Evolutionary conservation across 2,113 vertebrate genomes (phyloP), one percentile per base, ranked within the genome.

Genomic region (Cairina moschata): DNA sequence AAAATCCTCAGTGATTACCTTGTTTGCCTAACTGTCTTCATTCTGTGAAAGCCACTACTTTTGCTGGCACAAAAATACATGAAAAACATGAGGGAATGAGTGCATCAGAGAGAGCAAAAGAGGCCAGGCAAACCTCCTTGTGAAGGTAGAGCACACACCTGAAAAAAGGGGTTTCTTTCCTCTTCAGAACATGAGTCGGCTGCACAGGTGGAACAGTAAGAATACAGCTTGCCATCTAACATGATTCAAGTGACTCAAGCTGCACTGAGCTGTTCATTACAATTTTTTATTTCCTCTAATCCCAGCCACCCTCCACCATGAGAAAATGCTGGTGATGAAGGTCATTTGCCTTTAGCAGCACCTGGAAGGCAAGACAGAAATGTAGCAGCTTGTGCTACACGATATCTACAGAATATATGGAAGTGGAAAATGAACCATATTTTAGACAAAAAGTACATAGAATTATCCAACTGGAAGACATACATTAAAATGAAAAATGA

Each of bases 1-100:
- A 92, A 94, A 95, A 93, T 77, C 92, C 69, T 89, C 74, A 50
- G 86, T 84, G 92, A 93, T 94, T 96, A 95, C 93, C 92, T 96
- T 95, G 86, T 96, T 95, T 94, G 65, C 66, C 58, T 90, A 86
- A 80, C 62, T 82, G 58, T 79, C 83, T 79, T 79, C 62, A 90
- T 92, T 79, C 88, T 58, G 40, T 12, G 38, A 79, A 73, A 91
- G 75, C 54, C 77, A 91, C 48, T 54, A 86, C 34, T 92, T 86
- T 46, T 63, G 55, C 77, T 84, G 80, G 71, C 66, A 72, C n/a
- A 79, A 50, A 82, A 86, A 84, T 32, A 84, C 11, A 72, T 0
- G 3, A 82, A 92, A 93, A 91, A 10, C 36, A 36, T 11, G 18
- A 91, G 32, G 31, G 67, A 85, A 69, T 3, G 34, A 89, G 21